Evolutionary conservation across 2,888 invertebrate species (phyloP).

Genomic region (Lepidonotus clava): DNA sequence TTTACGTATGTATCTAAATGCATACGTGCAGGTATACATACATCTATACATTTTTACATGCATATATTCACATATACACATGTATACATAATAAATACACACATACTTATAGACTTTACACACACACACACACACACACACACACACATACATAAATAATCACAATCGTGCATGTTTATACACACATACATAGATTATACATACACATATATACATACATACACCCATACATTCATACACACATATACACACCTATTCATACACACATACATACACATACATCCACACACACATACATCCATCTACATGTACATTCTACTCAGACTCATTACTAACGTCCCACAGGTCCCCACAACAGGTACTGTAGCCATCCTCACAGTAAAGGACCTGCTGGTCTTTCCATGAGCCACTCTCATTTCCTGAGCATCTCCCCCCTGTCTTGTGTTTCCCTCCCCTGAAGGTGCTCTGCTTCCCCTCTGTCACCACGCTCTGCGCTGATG

Average conservation of each 20-base stretch:
- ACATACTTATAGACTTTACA: neutral
- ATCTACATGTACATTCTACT: neutral
- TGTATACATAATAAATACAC: neutral
- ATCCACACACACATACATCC: neutral
- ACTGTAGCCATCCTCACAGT: too few species aligned
- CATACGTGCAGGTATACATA: constrained; percentile 3
- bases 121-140: neutral
- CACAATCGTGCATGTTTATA: neutral
- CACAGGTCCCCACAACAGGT: too few species aligned
- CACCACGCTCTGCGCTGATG: too few species aligned
- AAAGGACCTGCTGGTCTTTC: too few species aligned
- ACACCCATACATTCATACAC: neutral
- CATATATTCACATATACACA: neutral
- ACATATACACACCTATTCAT: neutral
- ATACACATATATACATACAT: neutral
- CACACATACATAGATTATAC: neutral
- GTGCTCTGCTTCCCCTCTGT: too few species aligned
- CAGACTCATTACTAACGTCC: too few species aligned
- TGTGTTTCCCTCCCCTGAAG: too few species aligned
- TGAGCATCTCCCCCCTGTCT: too few species aligned
- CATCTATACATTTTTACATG: neutral
- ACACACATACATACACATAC: neutral
- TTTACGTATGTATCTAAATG: neutral
- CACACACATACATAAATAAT: neutral
- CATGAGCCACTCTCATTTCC: too few species aligned